A percentile compares a stretch with the other conserved stretches of the same genome.
Evolutionary conservation across 2,797 vertebrate species (phyloP).

Genomic region (Gadopsis bispinosus): DNA sequence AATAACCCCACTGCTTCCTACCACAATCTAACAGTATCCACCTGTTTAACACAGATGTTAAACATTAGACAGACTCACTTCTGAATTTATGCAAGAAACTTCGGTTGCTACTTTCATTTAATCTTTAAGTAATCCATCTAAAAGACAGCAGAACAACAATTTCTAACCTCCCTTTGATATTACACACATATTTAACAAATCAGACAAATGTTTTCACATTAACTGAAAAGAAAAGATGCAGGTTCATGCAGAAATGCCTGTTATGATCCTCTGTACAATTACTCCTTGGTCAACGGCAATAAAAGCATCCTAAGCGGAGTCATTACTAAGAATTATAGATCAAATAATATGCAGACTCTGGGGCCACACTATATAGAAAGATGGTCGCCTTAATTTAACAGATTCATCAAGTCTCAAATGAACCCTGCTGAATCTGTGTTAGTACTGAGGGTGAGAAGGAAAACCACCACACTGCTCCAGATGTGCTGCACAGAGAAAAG

Average conservation of each 20-base stretch:
- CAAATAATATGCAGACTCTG: constrained; percentile 35
- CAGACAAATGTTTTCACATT: neutral
- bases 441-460: neutral
- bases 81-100: neutral
- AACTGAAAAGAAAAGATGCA: neutral
- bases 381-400: constrained; percentile 21
- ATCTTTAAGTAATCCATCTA: constrained; percentile 7
- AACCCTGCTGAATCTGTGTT: neutral
- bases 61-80: constrained; percentile 21
- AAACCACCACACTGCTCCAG: constrained; percentile 36
- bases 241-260: neutral
- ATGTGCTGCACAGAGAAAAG: neutral
- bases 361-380: constrained; percentile 2
- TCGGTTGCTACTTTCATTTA: neutral
- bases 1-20: constrained; percentile 46
- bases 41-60: constrained; percentile 24
- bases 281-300: constrained; percentile 14
- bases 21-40: constrained; percentile 18
- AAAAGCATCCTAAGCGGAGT: constrained; percentile 2
- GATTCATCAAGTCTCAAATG: constrained; percentile 28
- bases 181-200: neutral
- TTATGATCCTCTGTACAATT: neutral
- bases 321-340: constrained; percentile 40
- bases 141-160: neutral
- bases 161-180: neutral